Conservation (phyloP, 2,113 vertebrate genomes). For the Haemorhous mexicanus region DNA sequence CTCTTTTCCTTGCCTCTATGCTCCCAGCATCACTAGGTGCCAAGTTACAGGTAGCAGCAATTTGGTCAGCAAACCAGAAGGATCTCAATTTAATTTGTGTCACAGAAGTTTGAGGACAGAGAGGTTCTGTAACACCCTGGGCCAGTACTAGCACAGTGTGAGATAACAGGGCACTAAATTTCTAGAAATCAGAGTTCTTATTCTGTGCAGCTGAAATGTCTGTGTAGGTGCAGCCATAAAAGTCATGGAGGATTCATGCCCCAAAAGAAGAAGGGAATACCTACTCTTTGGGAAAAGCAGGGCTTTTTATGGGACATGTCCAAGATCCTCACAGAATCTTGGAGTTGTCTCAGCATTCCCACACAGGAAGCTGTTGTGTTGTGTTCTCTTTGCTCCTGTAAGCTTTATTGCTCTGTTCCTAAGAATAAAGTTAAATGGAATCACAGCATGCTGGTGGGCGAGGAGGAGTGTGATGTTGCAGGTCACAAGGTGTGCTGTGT, state of each 20-base stretch:
- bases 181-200: background rate
- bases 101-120: background rate
- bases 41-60: background rate
- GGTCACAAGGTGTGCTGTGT: background rate
- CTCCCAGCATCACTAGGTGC: background rate
- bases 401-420: background rate
- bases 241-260: background rate
- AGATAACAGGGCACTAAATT: background rate
- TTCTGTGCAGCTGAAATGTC: background rate
- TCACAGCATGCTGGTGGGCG: background rate
- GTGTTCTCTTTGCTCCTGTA: background rate
- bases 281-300: background rate
- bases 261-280: background rate
- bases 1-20: background rate
- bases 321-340: background rate
- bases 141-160: rapidly evolving
- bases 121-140: background rate
- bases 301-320: background rate
- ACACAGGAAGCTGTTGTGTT: background rate
- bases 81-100: background rate
- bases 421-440: background rate
- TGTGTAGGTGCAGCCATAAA: background rate
- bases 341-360: too few relatives aligned
- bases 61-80: background rate
- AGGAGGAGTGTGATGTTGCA: background rate